A percentile compares a stretch with the other conserved stretches of the same genome.
phyloP scores from a whole-genome alignment of 1,140 invertebrate species.

The Heliconius hewitsoni region DNA sequence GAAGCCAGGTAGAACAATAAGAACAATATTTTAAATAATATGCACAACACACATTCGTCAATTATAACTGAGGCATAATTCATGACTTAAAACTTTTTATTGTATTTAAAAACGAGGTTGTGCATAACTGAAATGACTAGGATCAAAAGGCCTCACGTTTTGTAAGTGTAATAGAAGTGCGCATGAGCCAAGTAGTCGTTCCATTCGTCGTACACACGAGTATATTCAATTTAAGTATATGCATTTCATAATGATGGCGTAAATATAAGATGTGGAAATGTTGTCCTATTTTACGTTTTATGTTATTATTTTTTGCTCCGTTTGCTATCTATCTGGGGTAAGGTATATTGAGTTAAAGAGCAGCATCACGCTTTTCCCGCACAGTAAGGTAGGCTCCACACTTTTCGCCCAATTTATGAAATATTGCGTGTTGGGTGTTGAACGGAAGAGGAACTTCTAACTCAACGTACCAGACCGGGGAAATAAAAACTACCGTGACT shows the following conservation, averaged over 20 bases:
- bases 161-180: constrained; percentile 1
- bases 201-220: not conserved
- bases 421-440: too few species aligned
- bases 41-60: too few species aligned
- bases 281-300: not conserved
- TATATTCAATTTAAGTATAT: not conserved
- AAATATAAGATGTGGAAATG: not conserved
- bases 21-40: too few species aligned
- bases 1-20: too few species aligned
- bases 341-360: not conserved
- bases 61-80: not conserved
- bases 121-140: not conserved
- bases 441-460: too few species aligned
- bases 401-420: too few species aligned
- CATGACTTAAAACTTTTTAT: not conserved
- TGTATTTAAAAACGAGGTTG: not conserved
- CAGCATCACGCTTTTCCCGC: too few species aligned
- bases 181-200: not conserved
- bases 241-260: constrained; percentile 1
- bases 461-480: too few species aligned
- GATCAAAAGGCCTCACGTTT: not conserved
- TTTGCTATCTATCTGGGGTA: not conserved
- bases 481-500: too few species aligned
- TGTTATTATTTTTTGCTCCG: not conserved
- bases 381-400: too few species aligned